phyloP scores from a whole-genome alignment of 2,888 invertebrate genomes.

The Platynereis dumerilii region DNA sequence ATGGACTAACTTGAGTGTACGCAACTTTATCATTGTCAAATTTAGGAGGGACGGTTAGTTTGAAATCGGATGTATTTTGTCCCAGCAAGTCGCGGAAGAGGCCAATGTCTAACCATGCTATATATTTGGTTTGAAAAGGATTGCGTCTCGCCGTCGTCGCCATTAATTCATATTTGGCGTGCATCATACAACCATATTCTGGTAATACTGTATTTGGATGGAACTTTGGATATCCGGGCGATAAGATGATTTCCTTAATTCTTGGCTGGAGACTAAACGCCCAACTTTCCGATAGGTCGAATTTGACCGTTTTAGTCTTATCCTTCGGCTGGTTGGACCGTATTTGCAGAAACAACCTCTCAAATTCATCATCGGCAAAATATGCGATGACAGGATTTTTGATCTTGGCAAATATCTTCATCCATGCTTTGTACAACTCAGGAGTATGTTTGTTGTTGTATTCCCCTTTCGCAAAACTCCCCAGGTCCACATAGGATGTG shows the following conservation, averaged over 20 bases:
- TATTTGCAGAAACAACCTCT: conserved; percentile 34
- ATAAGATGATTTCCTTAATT: conserved; percentile 42
- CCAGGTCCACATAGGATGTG: too few relatives aligned
- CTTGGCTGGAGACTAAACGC: conserved; percentile 41
- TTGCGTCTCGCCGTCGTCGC: conserved; percentile 41
- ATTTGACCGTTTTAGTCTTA: conserved; percentile 37
- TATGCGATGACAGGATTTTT: conserved; percentile 48
- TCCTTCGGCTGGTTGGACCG: conserved; percentile 36
- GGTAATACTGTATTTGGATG: conserved; percentile 52
- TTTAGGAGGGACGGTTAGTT: conserved; percentile 21
- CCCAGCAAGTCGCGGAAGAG: conserved; percentile 43
- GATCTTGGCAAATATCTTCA: conserved; percentile 45
- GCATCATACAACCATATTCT: conserved; percentile 54
- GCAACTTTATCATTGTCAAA: conserved; percentile 12
- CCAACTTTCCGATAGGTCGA: conserved; percentile 42
- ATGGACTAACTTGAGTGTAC: not conserved
- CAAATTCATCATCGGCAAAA: conserved; percentile 42
- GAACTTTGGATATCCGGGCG: conserved; percentile 45
- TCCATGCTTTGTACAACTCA: conserved; percentile 45
- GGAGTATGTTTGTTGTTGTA: too few relatives aligned
- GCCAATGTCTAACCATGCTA: conserved; percentile 55
- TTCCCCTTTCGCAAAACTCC: too few relatives aligned
- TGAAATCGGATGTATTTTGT: conserved; percentile 3
- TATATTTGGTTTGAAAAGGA: conserved; percentile 45
- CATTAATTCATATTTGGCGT: conserved; percentile 54